Conservation (phyloP, 2,113 vertebrate species). For the Gymnogyps californianus region DNA sequence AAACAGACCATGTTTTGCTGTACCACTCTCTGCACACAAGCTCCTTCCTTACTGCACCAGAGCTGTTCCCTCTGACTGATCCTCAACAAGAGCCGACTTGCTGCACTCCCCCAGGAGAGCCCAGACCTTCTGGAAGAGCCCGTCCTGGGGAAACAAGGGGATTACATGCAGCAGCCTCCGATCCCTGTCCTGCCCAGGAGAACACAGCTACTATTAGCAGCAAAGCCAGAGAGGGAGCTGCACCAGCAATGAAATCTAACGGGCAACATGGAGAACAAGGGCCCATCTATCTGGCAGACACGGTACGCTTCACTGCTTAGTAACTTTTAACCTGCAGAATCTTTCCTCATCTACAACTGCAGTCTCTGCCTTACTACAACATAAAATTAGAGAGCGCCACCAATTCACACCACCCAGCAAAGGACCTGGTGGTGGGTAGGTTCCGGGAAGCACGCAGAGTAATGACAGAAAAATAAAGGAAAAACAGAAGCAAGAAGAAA, state of each 20-base stretch:
- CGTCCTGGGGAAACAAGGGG: neutral
- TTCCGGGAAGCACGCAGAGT: neutral
- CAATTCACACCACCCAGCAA: neutral
- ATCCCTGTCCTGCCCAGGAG: neutral
- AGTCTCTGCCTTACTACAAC: neutral
- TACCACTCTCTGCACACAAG: neutral
- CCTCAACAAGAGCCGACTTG: neutral
- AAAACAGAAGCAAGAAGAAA: conserved; percentile 2
- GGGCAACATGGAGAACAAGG: neutral
- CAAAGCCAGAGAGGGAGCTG: neutral
- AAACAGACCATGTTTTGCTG: neutral
- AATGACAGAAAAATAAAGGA: neutral
- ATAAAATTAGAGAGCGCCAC: neutral
- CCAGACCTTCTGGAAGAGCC: neutral
- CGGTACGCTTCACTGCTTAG: neutral
- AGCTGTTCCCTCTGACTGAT: neutral
- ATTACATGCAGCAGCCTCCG: fast-evolving
- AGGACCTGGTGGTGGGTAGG: neutral
- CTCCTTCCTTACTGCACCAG: neutral
- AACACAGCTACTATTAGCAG: neutral
- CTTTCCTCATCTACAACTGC: neutral
- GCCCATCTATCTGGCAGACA: neutral
- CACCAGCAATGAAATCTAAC: neutral
- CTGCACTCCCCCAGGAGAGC: neutral
- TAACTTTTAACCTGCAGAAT: neutral